These are phyloP conservation scores for Platorchestia sp. DNA, from an alignment of 1,140 invertebrate species.

Conservation along the genomic window DNA sequence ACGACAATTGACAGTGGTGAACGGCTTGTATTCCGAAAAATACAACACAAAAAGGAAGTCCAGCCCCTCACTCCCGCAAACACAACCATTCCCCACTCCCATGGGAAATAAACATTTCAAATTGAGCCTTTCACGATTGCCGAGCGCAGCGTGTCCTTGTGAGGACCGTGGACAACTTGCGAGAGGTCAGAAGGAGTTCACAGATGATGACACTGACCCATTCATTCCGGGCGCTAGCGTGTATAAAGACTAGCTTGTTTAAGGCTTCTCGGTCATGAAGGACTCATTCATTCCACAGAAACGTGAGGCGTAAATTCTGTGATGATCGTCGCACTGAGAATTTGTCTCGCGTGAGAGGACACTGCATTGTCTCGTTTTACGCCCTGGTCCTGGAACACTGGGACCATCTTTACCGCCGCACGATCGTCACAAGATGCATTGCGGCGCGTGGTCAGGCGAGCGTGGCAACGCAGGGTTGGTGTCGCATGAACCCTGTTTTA, in stretches of 20 bases:
- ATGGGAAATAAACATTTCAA: background rate
- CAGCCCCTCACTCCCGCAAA: background rate
- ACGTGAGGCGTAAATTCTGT: constrained; percentile 1
- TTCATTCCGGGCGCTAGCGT: background rate
- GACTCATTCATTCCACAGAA: constrained; percentile 34
- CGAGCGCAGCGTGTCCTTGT: background rate
- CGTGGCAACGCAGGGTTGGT: background rate
- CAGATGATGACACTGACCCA: background rate
- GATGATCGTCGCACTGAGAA: constrained; percentile 1
- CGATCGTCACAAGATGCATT: background rate
- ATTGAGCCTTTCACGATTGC: background rate
- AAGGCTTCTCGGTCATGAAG: constrained; percentile 12
- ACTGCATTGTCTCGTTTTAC: constrained; percentile 21
- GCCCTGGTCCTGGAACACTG: background rate
- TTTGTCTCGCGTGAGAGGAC: constrained; percentile 1
- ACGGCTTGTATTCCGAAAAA: background rate
- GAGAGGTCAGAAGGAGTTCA: background rate
- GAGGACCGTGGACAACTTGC: background rate
- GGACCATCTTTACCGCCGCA: background rate
- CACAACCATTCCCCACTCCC: background rate
- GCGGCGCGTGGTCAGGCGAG: background rate
- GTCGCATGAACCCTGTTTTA: background rate
- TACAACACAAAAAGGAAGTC: background rate
- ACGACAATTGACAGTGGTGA: background rate
- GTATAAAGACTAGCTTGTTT: constrained; percentile 19